Percentiles rank a stretch among this genome's conserved stretches.
Evolutionary conservation across 2,888 invertebrate species (phyloP).

Genomic region (Lasius fuliginosus): DNA sequence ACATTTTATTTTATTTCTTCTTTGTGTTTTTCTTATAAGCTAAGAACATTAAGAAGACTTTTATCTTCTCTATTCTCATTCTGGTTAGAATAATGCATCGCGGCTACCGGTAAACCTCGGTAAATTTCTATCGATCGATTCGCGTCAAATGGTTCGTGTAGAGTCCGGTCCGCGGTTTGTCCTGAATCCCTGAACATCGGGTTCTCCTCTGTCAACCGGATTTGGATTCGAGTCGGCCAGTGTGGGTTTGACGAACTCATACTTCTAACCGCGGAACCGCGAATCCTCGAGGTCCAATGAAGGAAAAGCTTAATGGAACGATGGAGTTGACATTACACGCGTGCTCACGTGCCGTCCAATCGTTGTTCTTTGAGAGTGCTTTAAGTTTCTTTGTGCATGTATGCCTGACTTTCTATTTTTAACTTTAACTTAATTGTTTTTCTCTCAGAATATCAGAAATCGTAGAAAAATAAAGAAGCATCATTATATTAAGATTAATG

Average conservation of each 20-base stretch:
- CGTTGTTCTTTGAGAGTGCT: neutral
- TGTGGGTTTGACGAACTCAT: constrained; percentile 19
- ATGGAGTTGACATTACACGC: neutral
- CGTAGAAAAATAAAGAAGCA: neutral
- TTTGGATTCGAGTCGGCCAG: constrained; percentile 44
- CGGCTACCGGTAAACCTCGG: constrained; percentile 22
- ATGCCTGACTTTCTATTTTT: neutral
- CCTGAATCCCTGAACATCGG: constrained; percentile 45
- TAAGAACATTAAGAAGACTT: constrained; percentile 15
- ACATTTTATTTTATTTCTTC: neutral
- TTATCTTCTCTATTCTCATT: neutral
- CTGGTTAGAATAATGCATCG: neutral
- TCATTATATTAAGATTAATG: neutral
- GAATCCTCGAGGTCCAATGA: constrained; percentile 14
- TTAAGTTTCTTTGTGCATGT: neutral
- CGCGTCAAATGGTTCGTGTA: constrained; percentile 48
- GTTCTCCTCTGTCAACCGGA: constrained; percentile 33
- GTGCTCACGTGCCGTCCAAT: neutral
- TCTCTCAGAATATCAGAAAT: neutral
- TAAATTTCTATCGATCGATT: constrained; percentile 61
- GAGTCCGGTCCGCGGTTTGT: constrained; percentile 40
- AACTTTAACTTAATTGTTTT: neutral
- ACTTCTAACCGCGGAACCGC: constrained; percentile 38
- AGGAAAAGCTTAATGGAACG: constrained; percentile 15
- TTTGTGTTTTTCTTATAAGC: neutral